phyloP scores from a whole-genome alignment of 2,797 vertebrate species.

The Acanthis flammea region DNA sequence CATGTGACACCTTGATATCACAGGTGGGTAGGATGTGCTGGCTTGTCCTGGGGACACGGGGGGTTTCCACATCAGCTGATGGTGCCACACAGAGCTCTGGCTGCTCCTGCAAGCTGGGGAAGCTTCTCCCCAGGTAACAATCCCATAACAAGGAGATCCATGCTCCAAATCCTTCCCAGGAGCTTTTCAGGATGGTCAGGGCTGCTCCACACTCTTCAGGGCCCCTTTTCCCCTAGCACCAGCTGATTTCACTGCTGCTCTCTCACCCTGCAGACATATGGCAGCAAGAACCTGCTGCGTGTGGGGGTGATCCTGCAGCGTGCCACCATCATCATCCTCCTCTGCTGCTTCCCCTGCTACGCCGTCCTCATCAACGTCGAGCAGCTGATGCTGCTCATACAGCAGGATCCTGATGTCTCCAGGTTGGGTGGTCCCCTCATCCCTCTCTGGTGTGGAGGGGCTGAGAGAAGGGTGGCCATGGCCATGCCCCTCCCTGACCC shows the following conservation, averaged over 20 bases:
- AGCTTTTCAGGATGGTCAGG: rapidly evolving
- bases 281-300: conserved; percentile 83
- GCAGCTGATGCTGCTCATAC: conserved; percentile 76
- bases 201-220: rapidly evolving
- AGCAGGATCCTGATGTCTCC: conserved; percentile 81
- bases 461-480: not conserved
- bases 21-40: conserved; percentile 76
- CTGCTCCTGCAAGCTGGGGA: not conserved
- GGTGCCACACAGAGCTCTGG: not conserved
- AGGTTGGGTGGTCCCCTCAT: conserved; percentile 65
- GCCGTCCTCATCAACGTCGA: conserved; percentile 85
- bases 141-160: rapidly evolving
- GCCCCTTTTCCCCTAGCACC: not conserved
- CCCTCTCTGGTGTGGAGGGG: rapidly evolving
- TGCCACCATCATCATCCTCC: conserved; percentile 80
- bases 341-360: conserved; percentile 87
- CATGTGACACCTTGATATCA: conserved; percentile 92
- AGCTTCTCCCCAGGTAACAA: not conserved
- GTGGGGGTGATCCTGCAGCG: conserved; percentile 87
- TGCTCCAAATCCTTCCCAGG: not conserved
- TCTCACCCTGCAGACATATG: conserved; percentile 78
- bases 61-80: not conserved
- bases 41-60: rapidly evolving
- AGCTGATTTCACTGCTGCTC: not conserved
- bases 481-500: rapidly evolving